Percentiles rank a stretch among this genome's conserved stretches.
Evolutionary conservation across 2,888 invertebrate genomes (phyloP).

Genomic region (Notocelia uddmanniana): DNA sequence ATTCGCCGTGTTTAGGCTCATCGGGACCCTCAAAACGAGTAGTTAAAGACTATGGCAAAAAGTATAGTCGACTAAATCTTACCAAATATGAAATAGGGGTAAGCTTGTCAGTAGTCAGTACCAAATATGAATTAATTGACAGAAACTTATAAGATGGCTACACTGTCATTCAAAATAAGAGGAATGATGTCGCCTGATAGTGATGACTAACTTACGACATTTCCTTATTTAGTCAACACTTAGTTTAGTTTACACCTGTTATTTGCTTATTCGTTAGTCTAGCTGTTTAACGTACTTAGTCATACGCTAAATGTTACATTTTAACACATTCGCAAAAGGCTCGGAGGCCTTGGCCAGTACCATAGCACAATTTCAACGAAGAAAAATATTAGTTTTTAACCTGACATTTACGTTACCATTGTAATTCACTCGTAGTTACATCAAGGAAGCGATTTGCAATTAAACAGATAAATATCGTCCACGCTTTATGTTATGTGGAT

Average conservation of each 20-base stretch:
- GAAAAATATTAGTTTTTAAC: not conserved
- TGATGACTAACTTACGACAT: conserved; percentile 10
- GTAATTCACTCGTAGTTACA: conserved; percentile 36
- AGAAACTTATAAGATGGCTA: too few species aligned
- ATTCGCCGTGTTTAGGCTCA: too few species aligned
- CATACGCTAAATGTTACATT: conserved; percentile 10
- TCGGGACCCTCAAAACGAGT: too few species aligned
- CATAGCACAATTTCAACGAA: not conserved
- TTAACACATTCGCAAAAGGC: conserved; percentile 28
- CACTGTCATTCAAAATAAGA: not conserved
- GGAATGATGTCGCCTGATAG: not conserved
- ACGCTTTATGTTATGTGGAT: conserved; percentile 23
- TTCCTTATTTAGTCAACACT: conserved; percentile 13
- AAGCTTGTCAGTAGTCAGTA: too few species aligned
- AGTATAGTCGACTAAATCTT: too few species aligned
- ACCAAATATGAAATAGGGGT: too few species aligned
- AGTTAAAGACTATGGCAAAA: too few species aligned
- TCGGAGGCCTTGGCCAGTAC: conserved; percentile 4
- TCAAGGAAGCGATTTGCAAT: conserved; percentile 49
- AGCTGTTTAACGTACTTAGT: conserved; percentile 7
- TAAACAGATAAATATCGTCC: conserved; percentile 42
- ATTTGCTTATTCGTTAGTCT: conserved; percentile 5
- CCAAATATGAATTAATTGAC: too few species aligned
- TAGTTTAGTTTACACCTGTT: conserved; percentile 19
- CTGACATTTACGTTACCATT: conserved; percentile 8